Conservation (phyloP, 2,888 invertebrate species). For the Drosophila imparisetae region DNA sequence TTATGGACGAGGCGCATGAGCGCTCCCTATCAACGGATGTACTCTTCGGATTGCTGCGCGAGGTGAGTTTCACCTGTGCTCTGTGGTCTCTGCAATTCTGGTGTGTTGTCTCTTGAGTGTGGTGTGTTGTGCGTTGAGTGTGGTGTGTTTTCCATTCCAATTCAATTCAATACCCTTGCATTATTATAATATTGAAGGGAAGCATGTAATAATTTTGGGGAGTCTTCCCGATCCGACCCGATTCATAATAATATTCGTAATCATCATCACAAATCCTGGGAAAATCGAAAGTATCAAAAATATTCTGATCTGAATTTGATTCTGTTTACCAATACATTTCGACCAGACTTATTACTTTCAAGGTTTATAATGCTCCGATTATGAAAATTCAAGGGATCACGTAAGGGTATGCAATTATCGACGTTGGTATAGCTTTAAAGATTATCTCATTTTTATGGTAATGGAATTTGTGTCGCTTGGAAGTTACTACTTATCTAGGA, state of each 20-base stretch:
- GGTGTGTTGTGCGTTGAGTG: no score
- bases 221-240: not conserved
- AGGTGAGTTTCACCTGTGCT: conserved; percentile 87
- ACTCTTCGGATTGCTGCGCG: conserved; percentile 96
- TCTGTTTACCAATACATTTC: not conserved
- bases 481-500: not conserved
- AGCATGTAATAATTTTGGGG: not conserved
- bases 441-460: not conserved
- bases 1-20: conserved; percentile 99
- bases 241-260: not conserved
- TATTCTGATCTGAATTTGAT: not conserved
- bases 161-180: not conserved
- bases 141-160: not conserved
- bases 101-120: not conserved
- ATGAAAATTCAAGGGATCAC: not conserved
- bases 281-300: no score
- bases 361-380: not conserved
- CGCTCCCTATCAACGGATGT: conserved; percentile 99
- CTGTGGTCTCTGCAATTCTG: not conserved
- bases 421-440: not conserved
- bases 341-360: not conserved
- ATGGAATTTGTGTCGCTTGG: not conserved
- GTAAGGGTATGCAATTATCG: not conserved
- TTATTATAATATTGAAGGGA: not conserved
- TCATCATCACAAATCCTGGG: not conserved